Conservation (phyloP, 2,113 vertebrate species). For the Sander lucioperca region DNA sequence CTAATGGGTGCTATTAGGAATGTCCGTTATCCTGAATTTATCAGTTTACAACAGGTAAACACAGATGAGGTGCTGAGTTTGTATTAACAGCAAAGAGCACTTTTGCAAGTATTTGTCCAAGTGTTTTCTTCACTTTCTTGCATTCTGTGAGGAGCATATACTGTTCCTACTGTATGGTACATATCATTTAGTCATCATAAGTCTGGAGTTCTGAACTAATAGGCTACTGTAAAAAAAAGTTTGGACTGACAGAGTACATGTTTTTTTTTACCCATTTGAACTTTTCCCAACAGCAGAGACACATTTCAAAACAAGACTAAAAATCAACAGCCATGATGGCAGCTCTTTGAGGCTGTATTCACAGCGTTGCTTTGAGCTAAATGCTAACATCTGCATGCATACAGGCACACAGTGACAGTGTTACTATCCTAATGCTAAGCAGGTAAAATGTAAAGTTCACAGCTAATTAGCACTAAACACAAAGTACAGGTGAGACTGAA, state of each 20-base stretch:
- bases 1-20: background rate
- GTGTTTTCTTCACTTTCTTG: background rate
- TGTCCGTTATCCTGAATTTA: background rate
- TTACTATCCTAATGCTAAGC: background rate
- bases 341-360: too few relatives aligned
- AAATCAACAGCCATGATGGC: too few relatives aligned
- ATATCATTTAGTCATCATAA: background rate
- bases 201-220: background rate
- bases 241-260: too few relatives aligned
- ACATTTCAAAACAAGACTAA: too few relatives aligned
- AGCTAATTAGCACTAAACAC: background rate
- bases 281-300: too few relatives aligned
- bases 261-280: too few relatives aligned
- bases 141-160: background rate
- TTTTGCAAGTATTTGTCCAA: background rate
- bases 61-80: background rate
- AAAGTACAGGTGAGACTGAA: background rate
- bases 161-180: background rate
- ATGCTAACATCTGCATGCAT: background rate
- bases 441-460: background rate
- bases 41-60: background rate
- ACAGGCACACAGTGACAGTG: background rate
- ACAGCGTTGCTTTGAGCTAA: too few relatives aligned
- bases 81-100: too few relatives aligned
- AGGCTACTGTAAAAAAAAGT: background rate